Evolutionary conservation across 53 echinoderm and acorn worm genomes (phyloP), one percentile per base, ranked within the genome.

Genomic region (Glandiceps talaboti): DNA sequence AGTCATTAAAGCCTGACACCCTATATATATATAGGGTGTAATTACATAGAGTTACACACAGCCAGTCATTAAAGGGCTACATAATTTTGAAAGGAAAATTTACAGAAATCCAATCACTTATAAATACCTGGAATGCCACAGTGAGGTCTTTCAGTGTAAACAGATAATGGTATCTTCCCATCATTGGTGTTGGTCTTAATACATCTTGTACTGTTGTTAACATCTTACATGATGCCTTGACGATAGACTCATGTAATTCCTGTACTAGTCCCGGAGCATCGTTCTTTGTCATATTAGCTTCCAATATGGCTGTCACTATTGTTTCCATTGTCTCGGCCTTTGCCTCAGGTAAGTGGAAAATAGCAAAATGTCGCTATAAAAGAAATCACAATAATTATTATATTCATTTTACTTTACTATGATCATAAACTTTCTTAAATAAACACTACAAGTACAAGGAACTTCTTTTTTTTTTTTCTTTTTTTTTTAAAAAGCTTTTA

Each of bases 221-320:
- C 0, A 93, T 87, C 79, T 91, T 77, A 74, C 97, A 97, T 33
- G 97, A 93, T 28, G 93, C 97, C 74, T 87, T 83, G 45, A 97
- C 97, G 33, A 97, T 91, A 73, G 89, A 85, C 28, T 97, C 97
- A 79, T 97, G 97, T 1, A 97, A 87, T 79, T 97, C 97, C 77
- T 97, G 97, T 27, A 92, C 91, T 73, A 97, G 81, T 27, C 89
- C 83, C 84, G 90, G 91, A 26, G 89, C 91, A 76, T 97, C 92
- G 79, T 97, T 88, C 77, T 91, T 93, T 86, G 91, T 93, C 97
- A 97, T 97, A 82, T 97, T 97, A 27, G 93, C 93, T 32, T 97
- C 97, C 32, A 97, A 86, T 14, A 97, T 84, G n/a, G 97, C 89
- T 28, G 92, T 92, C 28, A 97, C 86, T 25, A 97, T 90, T 30